A percentile compares a stretch with the other conserved stretches of the same genome.
These are phyloP conservation scores for Melopsittacus undulatus DNA, from an alignment of 2,797 vertebrate species.

Conservation along the genomic window DNA sequence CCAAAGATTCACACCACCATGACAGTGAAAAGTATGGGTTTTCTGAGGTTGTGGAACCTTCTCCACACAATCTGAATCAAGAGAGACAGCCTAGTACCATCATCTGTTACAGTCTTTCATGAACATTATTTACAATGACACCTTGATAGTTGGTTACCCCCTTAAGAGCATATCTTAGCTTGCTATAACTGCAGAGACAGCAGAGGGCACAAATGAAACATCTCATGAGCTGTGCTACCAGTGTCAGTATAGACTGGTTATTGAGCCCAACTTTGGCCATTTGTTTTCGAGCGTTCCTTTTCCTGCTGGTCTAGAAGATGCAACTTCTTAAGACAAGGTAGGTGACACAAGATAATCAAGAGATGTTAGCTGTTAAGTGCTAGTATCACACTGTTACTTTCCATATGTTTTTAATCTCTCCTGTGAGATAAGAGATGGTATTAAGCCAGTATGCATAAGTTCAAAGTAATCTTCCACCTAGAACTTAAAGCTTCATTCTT, in stretches of 20 bases:
- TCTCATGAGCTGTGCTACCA: neutral
- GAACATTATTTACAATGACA: neutral
- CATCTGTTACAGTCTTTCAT: neutral
- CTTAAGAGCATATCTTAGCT: neutral
- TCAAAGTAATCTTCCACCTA: neutral
- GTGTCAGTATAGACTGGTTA: rapidly evolving
- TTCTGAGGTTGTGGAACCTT: neutral
- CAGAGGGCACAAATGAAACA: neutral
- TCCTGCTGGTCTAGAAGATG: neutral
- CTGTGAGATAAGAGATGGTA: neutral
- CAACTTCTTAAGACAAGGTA: neutral
- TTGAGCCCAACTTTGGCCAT: neutral
- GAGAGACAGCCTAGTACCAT: neutral
- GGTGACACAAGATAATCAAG: neutral
- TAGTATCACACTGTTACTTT: neutral
- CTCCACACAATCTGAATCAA: neutral
- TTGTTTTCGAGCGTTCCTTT: neutral
- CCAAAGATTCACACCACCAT: neutral
- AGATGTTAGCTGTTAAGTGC: neutral
- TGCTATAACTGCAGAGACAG: neutral
- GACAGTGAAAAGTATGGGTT: neutral
- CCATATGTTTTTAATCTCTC: neutral
- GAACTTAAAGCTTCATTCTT: neutral
- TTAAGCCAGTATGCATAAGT: neutral
- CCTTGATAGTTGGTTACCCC: neutral